Base-by-base conservation (phyloP, 2,113 vertebrate genomes). In the Cryptoleucopteryx plumbea region DNA sequence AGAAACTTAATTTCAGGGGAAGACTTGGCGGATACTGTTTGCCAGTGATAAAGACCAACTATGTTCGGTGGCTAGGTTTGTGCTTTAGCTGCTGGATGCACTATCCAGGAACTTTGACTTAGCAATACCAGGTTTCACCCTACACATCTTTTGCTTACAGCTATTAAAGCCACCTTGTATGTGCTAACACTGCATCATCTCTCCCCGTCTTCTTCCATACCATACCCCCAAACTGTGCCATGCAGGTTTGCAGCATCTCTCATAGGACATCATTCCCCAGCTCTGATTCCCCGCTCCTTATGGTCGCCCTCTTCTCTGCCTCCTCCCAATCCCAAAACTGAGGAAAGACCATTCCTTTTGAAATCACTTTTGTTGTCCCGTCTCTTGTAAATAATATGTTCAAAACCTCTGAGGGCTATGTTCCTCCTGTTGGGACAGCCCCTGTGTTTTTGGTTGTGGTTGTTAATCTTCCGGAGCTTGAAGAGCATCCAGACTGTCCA, bases 71-170 rank as follows among this genome's bases (percentile, higher is more conserved):
- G 96, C 94, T 84, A 53, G 71, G 66, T 93, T 95, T 92, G 61
- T 59, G 86, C 93, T 93, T 91, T 86, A 94, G 89, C 94, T 96
- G 84, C 91, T 96, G 96, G 87, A 93, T 90, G 42, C 36, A 11
- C 65, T 65, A 40, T 82, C 93, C 92, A 95, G 88, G 88, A 96
- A 84, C 55, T 95, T 92, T 0, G 4, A 96, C 38, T 67, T 85
- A 97, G 94, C 94, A 96, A 96, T 96, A 97, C 91, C 81, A 85
- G 67, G 78, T 93, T 94, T 92, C 80, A 88, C 70, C 83, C 68
- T 82, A 70, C 90, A 91, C 79, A 73, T 81, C 79, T 82, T 89
- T 78, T 92, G 81, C 95, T 81, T 88, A 72, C 81, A 96, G 63
- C 73, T 84, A 32, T 93, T 87, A 89, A 94, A 97, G 73, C 88